Evolutionary conservation across 2,113 vertebrate genomes (phyloP).

Genomic region (Stegastes partitus): DNA sequence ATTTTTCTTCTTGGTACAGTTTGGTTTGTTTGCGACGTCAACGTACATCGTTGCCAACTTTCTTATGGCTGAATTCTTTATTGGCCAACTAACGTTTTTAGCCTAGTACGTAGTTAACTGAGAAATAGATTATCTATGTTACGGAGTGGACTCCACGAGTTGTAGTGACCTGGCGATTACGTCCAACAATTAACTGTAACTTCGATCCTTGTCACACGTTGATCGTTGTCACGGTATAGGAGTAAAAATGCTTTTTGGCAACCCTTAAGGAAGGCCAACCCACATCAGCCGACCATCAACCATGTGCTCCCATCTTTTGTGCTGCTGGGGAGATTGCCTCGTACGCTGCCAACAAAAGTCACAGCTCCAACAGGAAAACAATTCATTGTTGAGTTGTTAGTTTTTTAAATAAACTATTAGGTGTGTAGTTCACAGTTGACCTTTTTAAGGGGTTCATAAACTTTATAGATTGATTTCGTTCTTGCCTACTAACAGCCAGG

Average conservation of each 20-base stretch:
- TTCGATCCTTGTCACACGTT: not conserved
- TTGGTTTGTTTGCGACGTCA: not conserved
- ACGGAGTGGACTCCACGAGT: fast-evolving
- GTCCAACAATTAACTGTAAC: not conserved
- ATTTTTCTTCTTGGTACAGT: too few relatives aligned
- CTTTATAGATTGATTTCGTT: too few relatives aligned
- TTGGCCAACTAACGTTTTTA: not conserved
- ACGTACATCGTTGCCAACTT: not conserved
- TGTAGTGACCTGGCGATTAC: fast-evolving
- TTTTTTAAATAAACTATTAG: too few relatives aligned
- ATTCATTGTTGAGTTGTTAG: too few relatives aligned
- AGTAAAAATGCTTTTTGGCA: not conserved
- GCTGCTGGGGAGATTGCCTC: not conserved
- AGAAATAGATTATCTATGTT: not conserved
- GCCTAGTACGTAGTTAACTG: too few relatives aligned
- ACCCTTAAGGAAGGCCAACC: constrained; percentile 29
- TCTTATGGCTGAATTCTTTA: not conserved
- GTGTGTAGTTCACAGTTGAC: too few relatives aligned
- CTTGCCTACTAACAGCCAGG: too few relatives aligned
- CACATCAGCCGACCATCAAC: not conserved
- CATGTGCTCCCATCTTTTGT: constrained; percentile 56
- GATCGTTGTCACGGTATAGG: not conserved
- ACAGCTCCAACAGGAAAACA: too few relatives aligned
- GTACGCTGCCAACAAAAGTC: too few relatives aligned
- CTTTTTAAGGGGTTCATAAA: too few relatives aligned